phyloP scores from a whole-genome alignment of 2,797 vertebrate genomes.

The Enteromius afrohamiltoni region DNA sequence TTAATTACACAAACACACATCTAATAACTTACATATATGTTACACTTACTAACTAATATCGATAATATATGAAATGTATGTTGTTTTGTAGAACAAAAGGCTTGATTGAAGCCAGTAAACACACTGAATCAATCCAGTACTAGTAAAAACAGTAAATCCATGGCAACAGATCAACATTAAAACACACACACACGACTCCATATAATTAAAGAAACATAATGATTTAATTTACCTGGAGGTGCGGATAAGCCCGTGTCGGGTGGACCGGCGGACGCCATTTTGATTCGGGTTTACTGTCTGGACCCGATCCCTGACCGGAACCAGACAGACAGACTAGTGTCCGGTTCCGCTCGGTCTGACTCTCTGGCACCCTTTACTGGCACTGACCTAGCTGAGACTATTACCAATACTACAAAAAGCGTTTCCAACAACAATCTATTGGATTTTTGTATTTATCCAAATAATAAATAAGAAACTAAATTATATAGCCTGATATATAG shows the following conservation, averaged over 20 bases:
- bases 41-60: neutral
- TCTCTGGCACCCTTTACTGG: neutral
- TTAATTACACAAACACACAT: neutral
- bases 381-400: neutral
- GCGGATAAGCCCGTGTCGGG: constrained; percentile 77
- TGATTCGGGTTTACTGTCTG: constrained; percentile 54
- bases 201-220: neutral
- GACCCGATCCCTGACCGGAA: constrained; percentile 37
- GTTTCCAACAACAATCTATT: neutral
- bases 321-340: neutral
- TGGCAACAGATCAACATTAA: neutral
- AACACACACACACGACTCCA: neutral
- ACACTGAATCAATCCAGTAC: neutral
- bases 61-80: neutral
- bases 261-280: constrained; percentile 84
- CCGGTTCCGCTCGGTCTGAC: constrained; percentile 12
- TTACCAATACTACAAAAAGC: neutral
- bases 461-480: neutral
- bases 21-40: neutral
- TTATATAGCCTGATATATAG: neutral
- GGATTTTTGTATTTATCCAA: neutral
- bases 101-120: constrained; percentile 17
- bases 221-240: constrained; percentile 76
- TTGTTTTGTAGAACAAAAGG: constrained; percentile 20
- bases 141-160: neutral